A percentile compares a stretch with the other conserved stretches of the same genome.
These are phyloP conservation scores for Gallinago solitaria DNA, from an alignment of 2,797 vertebrate species.

Conservation along the genomic window DNA sequence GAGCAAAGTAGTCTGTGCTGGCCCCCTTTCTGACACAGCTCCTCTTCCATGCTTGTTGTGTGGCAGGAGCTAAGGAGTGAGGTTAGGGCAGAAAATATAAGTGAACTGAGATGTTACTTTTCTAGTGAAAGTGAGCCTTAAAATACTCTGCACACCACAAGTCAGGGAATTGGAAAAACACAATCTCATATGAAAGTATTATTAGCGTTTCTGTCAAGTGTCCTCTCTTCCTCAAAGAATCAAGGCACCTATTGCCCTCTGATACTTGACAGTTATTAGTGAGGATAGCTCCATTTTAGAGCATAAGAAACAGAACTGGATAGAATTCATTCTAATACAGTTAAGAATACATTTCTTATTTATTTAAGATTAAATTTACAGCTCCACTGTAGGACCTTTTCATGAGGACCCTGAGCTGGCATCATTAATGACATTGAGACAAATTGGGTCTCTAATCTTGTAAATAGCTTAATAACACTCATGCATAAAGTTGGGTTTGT, in stretches of 20 bases:
- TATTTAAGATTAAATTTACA: not conserved
- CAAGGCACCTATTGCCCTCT: not conserved
- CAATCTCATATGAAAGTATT: not conserved
- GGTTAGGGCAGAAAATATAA: not conserved
- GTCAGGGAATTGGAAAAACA: not conserved
- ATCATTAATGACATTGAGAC: not conserved
- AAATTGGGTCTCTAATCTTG: not conserved
- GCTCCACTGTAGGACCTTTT: not conserved
- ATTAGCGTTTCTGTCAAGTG: not conserved
- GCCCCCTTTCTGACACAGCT: not conserved
- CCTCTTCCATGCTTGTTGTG: not conserved
- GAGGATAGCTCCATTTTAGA: not conserved
- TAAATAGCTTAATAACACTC: not conserved
- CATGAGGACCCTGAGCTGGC: not conserved
- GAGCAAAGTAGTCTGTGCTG: not conserved
- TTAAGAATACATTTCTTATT: not conserved
- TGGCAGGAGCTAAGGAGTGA: not conserved
- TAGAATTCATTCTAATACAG: not conserved
- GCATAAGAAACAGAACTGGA: not conserved
- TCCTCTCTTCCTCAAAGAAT: not conserved
- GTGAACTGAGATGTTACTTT: not conserved
- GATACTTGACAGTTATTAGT: not conserved
- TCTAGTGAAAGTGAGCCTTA: not conserved
- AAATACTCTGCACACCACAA: not conserved
- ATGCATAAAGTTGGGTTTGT: not conserved